Evolutionary conservation across 2,113 vertebrate species (phyloP).

Genomic region (Sylvilagus bachmani): DNA sequence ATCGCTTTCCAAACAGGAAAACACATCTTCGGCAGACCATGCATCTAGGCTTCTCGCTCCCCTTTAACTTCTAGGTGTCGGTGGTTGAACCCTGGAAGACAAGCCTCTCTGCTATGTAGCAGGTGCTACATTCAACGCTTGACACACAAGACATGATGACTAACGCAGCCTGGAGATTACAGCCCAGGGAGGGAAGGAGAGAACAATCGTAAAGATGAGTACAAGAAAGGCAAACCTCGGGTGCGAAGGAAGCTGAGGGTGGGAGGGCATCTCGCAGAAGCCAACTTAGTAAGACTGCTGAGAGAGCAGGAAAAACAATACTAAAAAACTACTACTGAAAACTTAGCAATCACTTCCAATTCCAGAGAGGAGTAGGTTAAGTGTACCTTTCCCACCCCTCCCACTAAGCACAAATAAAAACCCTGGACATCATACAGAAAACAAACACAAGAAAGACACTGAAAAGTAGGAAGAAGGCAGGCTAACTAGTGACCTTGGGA

Average conservation of each 20-base stretch:
- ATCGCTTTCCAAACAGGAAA: neutral
- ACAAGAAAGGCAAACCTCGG: neutral
- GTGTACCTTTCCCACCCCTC: neutral
- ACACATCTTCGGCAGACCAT: neutral
- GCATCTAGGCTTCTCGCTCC: neutral
- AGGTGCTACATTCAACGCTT: neutral
- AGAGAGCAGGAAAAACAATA: neutral
- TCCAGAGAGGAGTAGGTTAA: neutral
- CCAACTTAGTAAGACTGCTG: neutral
- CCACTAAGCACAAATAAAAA: slow-evolving; percentile 22
- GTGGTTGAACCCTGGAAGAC: neutral
- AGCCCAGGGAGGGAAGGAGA: neutral
- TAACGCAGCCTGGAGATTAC: neutral
- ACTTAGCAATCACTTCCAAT: neutral
- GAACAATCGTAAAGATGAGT: neutral
- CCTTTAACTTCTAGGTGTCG: neutral
- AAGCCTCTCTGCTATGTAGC: neutral
- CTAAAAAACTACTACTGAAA: neutral
- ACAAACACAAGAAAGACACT: neutral
- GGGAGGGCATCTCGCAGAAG: neutral
- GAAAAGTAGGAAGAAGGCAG: neutral
- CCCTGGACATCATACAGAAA: neutral
- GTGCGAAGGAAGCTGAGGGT: neutral
- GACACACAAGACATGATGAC: neutral
- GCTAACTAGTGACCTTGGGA: neutral